Percentiles rank a stretch among this genome's conserved stretches.
phyloP scores from a whole-genome alignment of 2,888 invertebrate genomes.

The Xestobium rufovillosum region DNA sequence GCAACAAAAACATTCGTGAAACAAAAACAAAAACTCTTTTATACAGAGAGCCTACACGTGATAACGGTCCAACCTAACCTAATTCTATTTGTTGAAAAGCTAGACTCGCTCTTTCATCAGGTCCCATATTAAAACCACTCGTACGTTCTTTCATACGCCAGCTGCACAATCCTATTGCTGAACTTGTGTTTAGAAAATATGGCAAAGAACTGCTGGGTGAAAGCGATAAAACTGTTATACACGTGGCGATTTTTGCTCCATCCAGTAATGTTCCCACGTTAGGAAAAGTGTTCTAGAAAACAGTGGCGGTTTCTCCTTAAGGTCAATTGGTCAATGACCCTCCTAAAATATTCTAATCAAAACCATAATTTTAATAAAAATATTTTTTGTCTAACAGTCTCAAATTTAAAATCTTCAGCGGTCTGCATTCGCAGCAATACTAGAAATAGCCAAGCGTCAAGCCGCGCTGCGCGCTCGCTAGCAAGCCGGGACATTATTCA shows the following conservation, averaged over 20 bases:
- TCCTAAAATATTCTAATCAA: too few relatives aligned
- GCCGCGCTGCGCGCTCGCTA: too few relatives aligned
- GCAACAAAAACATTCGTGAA: conserved; percentile 1
- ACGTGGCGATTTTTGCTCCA: conserved; percentile 29
- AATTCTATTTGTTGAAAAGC: conserved; percentile 34
- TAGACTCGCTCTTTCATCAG: conserved; percentile 31
- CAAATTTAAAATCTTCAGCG: too few relatives aligned
- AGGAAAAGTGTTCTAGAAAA: too few relatives aligned
- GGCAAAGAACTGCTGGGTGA: conserved; percentile 15
- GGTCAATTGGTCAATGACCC: too few relatives aligned
- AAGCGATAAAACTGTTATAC: conserved; percentile 21
- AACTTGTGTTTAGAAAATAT: conserved; percentile 11
- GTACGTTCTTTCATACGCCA: conserved; percentile 29
- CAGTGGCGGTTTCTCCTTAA: too few relatives aligned
- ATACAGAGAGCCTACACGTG: conserved; percentile 21
- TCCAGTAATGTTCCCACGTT: too few relatives aligned
- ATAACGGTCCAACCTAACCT: conserved; percentile 30
- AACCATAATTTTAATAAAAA: too few relatives aligned
- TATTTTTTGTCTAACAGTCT: too few relatives aligned
- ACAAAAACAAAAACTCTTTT: conserved; percentile 4
- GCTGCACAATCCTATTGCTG: conserved; percentile 22
- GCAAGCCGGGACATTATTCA: too few relatives aligned
- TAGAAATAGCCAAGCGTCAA: too few relatives aligned
- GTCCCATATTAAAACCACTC: conserved; percentile 30
- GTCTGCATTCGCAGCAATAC: too few relatives aligned